Evolutionary conservation across 2,113 vertebrate species (phyloP).

Genomic region (Acanthisitta chloris): DNA sequence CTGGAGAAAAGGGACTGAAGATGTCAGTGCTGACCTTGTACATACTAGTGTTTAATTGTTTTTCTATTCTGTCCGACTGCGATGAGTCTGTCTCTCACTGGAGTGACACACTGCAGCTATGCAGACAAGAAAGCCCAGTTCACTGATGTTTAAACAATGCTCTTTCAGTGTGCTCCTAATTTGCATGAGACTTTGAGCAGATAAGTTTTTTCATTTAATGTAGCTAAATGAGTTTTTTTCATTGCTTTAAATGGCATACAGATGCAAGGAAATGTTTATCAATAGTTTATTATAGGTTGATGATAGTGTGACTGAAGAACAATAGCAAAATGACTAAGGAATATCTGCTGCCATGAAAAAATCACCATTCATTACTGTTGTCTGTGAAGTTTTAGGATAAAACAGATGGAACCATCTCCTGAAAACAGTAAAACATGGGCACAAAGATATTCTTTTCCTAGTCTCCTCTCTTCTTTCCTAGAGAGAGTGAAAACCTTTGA

Average conservation of each 20-base stretch:
- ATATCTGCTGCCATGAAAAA: neutral
- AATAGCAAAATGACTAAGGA: neutral
- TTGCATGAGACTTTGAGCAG: neutral
- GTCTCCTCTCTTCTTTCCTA: neutral
- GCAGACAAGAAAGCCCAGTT: neutral
- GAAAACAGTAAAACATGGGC: neutral
- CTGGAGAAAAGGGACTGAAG: neutral
- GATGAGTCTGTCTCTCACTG: neutral
- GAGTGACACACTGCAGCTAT: neutral
- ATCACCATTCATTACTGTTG: neutral
- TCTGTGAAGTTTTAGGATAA: neutral
- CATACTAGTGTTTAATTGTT: neutral
- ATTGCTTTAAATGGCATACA: neutral
- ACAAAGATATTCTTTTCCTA: neutral
- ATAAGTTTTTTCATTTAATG: neutral
- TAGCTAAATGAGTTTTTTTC: neutral
- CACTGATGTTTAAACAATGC: neutral
- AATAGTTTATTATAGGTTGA: neutral
- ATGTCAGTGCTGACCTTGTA: neutral
- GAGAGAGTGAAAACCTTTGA: neutral
- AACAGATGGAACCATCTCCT: neutral
- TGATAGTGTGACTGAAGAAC: neutral
- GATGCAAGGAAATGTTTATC: neutral
- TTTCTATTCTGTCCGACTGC: neutral
- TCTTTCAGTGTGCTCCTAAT: neutral